Base-by-base conservation (phyloP, 2,113 vertebrate genomes). In the Anoplopoma fimbria region DNA sequence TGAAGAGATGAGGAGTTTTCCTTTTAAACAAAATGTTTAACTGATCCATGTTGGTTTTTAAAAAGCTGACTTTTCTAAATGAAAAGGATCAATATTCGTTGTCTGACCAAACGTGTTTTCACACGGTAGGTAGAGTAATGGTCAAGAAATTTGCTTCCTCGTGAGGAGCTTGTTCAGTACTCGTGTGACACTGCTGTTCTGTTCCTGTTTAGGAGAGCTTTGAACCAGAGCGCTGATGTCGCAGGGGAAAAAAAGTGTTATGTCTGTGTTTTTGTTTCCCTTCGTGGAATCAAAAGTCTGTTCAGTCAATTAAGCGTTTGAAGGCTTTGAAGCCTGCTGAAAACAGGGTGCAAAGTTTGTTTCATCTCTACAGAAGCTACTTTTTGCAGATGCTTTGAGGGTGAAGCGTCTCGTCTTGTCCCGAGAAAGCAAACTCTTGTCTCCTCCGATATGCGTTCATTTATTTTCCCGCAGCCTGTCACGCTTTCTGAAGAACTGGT, bases 331-430 rank as follows among this genome's bases (percentile, higher is more conserved):
- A 33, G 23, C 36, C n/a, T 9, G 58, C 58, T 14, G 33, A 19
- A 33, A 67, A 38, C 70, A 10, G 61, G 2, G 19, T 9, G 69
- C 47, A 14, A 4, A 29, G 45, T 4, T 13, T 2, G 10, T 36
- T 31, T 33, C 40, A 10, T 27, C 51, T 2, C n/a, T 29, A 57
- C 23, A 82, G 31, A 19, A 47, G n/a, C 25, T 21, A 1, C 33
- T 21, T 36, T 63, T 47, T 63, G 27, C 21, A 6, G 3, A 4
- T 38, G 14, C 36, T 53, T 42, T 9, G 17, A n/a, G 57, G 25
- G 12, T 7, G 69, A 72, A n/a, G 25, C 38, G 64, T 72, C 86
- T 88, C 34, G 15, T 90, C 89, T 75, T 87, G 84, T 85, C 78
- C 51, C 1, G 17, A 14, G 9, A 57, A 49, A 40, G 2, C 21